Percentiles rank a stretch among this genome's conserved stretches.
Evolutionary conservation across 2,888 invertebrate species (phyloP).

Genomic region (Trimorus sp.): DNA sequence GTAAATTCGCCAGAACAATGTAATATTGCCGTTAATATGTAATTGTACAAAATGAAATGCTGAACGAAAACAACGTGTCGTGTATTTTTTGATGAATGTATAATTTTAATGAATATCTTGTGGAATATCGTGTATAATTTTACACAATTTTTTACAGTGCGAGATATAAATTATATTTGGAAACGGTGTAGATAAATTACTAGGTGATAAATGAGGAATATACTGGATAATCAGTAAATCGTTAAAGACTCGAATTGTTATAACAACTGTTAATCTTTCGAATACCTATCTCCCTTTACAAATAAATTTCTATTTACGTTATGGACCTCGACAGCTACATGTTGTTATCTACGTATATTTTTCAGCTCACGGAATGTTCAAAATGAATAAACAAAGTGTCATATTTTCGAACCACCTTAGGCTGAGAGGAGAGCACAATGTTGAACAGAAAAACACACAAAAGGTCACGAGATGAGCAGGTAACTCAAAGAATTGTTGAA

Average conservation of each 20-base stretch:
- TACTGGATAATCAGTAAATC: constrained; percentile 58
- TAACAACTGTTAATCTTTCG: constrained; percentile 50
- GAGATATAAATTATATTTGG: constrained; percentile 57
- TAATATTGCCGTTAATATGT: no score
- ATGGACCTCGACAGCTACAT: constrained; percentile 21
- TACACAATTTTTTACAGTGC: neutral
- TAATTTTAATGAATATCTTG: no score
- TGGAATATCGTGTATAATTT: no score
- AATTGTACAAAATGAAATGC: no score
- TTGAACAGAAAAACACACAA: constrained; percentile 5
- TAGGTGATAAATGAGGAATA: constrained; percentile 60
- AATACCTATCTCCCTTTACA: constrained; percentile 45
- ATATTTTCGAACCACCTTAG: constrained; percentile 63
- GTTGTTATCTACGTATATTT: constrained; percentile 59
- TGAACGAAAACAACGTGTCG: no score
- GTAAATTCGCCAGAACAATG: no score
- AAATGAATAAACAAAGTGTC: constrained; percentile 54
- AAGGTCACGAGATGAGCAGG: neutral
- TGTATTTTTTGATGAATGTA: no score
- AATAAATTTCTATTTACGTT: constrained; percentile 40
- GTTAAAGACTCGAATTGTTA: constrained; percentile 56
- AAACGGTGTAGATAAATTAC: constrained; percentile 60
- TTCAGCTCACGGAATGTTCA: constrained; percentile 58
- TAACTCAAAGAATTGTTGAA: constrained; percentile 32
- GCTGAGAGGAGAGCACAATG: constrained; percentile 44